A percentile compares a stretch with the other conserved stretches of the same genome.
phyloP scores from a whole-genome alignment of 1,140 invertebrate species.

The Popillia japonica region DNA sequence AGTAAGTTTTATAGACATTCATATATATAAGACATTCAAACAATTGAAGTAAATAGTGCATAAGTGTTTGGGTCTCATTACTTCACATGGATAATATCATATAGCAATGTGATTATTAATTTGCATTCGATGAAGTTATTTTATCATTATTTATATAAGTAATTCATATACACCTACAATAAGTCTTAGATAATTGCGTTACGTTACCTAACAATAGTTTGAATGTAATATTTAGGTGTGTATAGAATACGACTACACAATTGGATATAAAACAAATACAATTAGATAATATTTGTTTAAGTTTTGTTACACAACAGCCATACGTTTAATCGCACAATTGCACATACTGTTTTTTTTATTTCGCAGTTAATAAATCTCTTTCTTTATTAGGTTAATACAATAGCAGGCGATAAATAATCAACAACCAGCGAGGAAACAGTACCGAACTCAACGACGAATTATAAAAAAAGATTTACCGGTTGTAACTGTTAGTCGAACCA shows the following conservation, averaged over 20 bases:
- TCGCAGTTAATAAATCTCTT: constrained; percentile 19
- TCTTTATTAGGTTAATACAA: constrained; percentile 4
- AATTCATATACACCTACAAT: no score
- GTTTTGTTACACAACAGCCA: background rate
- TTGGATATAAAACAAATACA: background rate
- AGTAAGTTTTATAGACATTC: no score
- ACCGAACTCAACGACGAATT: background rate
- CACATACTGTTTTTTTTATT: background rate
- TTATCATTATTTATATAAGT: no score
- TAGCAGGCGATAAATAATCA: constrained; percentile 22
- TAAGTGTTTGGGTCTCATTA: no score
- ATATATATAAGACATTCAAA: no score
- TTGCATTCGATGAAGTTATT: no score
- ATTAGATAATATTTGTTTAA: constrained; percentile 14
- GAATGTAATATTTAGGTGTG: background rate
- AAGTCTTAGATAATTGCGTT: background rate
- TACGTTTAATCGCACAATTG: background rate
- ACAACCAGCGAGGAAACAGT: background rate
- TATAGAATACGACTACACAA: background rate
- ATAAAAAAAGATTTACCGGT: constrained; percentile 25
- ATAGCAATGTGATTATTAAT: no score
- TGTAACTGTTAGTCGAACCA: constrained; percentile 6
- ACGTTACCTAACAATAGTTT: background rate
- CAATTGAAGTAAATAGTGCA: no score
- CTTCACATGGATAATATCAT: no score